These are phyloP conservation scores for Tipula confusa DNA, from an alignment of 2,888 invertebrate species.

Conservation along the genomic window DNA sequence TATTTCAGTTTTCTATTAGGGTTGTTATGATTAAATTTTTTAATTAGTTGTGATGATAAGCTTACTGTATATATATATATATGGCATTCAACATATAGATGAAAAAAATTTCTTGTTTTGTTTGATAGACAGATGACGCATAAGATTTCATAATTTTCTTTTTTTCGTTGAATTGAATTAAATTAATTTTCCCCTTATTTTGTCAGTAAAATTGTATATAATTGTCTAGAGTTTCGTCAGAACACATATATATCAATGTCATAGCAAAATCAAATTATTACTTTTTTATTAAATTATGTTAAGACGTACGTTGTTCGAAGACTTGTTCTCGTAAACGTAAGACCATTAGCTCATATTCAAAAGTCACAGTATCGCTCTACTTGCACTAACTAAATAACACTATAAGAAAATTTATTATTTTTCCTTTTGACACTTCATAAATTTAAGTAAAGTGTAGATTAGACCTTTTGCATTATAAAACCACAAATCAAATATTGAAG, in stretches of 20 bases:
- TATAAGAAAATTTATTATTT: background rate
- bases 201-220: background rate
- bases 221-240: background rate
- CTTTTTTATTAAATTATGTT: background rate
- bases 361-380: background rate
- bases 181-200: constrained; percentile 25
- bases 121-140: background rate
- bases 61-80: background rate
- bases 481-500: constrained; percentile 25
- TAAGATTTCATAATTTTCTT: background rate
- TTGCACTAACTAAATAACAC: background rate
- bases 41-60: constrained; percentile 3
- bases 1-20: background rate
- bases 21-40: background rate
- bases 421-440: background rate
- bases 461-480: constrained; percentile 25
- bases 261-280: background rate
- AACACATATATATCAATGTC: background rate
- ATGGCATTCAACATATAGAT: background rate
- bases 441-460: constrained; percentile 12
- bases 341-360: background rate
- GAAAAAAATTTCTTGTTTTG: background rate
- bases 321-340: background rate
- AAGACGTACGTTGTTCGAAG: background rate
- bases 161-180: background rate